Evolutionary conservation across 1,140 invertebrate genomes (phyloP).

Genomic region (Agrilus planipennis): DNA sequence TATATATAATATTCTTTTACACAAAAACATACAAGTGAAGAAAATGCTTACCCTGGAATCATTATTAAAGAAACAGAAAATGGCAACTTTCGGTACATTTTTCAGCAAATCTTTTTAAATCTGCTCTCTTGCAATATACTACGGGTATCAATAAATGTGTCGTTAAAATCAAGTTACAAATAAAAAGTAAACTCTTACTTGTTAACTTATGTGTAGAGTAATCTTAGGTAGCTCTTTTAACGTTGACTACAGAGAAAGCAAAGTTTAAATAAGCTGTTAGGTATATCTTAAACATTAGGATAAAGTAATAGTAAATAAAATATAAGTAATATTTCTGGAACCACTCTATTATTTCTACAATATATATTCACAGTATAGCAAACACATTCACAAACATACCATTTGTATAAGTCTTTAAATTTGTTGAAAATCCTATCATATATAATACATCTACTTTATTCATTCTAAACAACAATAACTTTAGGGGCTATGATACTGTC

Average conservation of each 20-base stretch:
- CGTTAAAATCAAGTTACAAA: constrained; percentile 7
- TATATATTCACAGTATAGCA: constrained; percentile 17
- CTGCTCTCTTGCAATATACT: constrained; percentile 7
- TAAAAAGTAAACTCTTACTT: no score
- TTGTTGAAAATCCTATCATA: constrained; percentile 21
- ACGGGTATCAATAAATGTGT: constrained; percentile 12
- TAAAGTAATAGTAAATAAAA: constrained; percentile 4
- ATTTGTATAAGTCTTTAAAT: constrained; percentile 24
- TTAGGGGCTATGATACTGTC: constrained; percentile 10
- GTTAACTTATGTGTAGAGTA: no score
- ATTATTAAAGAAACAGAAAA: neutral
- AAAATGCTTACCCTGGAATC: neutral
- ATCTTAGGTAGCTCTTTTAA: no score
- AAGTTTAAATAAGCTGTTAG: neutral
- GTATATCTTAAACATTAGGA: constrained; percentile 1
- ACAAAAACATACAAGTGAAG: constrained; percentile 10
- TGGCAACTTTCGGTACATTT: neutral
- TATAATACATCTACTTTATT: constrained; percentile 8
- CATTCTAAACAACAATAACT: constrained; percentile 15
- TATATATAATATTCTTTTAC: constrained; percentile 10
- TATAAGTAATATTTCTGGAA: constrained; percentile 10
- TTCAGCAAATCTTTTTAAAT: neutral
- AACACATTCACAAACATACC: constrained; percentile 16
- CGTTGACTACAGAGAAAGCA: neutral
- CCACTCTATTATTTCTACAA: no score